phyloP scores from a whole-genome alignment of 2,113 vertebrate species.

The Leucosticte australis region DNA sequence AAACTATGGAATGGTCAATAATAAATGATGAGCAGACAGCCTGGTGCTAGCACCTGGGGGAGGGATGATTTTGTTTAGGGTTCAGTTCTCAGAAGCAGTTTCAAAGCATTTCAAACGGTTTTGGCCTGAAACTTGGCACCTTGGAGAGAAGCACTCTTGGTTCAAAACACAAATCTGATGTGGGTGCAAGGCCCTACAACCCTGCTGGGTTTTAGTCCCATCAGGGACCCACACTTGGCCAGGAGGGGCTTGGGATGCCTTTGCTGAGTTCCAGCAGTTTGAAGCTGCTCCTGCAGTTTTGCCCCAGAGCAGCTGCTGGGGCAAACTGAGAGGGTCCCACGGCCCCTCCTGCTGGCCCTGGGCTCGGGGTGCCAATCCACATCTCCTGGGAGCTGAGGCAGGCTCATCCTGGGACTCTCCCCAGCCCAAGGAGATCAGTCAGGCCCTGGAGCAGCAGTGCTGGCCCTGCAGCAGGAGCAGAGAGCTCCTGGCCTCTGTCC shows the following conservation, averaged over 20 bases:
- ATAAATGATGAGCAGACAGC: not conserved
- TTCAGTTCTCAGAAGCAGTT: not conserved
- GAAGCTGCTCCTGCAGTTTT: not conserved
- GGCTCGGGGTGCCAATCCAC: not conserved
- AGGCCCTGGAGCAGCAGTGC: not conserved
- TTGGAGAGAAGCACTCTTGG: fast-evolving
- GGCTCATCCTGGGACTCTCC: not conserved
- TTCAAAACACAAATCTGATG: not conserved
- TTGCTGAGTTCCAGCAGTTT: not conserved
- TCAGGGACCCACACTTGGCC: not conserved
- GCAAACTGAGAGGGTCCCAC: not conserved
- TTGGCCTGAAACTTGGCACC: not conserved
- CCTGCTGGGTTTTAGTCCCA: not conserved
- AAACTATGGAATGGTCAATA: not conserved
- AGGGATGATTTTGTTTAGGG: not conserved
- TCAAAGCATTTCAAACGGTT: not conserved
- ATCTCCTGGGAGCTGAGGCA: not conserved
- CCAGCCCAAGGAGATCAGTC: not conserved
- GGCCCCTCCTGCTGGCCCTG: fast-evolving
- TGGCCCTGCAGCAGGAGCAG: not conserved
- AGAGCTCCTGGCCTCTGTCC: not conserved
- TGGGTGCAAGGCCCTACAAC: not conserved
- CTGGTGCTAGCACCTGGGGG: not conserved
- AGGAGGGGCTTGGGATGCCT: not conserved
- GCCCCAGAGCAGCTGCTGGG: fast-evolving